Percentiles rank a stretch among this genome's conserved stretches.
These are phyloP conservation scores for Drosophila nigrodunni DNA, from an alignment of 1,140 invertebrate genomes.

Conservation along the genomic window DNA sequence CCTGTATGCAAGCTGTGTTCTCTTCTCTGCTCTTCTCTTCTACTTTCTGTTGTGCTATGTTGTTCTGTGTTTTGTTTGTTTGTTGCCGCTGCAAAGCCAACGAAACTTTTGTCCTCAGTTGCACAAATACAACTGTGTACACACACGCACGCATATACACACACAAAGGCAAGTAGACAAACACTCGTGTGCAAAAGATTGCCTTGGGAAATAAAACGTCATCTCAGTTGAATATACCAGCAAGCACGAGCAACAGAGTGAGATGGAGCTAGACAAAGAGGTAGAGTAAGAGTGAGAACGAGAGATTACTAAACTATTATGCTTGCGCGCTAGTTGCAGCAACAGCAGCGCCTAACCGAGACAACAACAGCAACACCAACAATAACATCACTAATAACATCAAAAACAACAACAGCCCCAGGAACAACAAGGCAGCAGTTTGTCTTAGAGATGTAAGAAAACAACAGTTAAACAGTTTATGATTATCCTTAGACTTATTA, in stretches of 20 bases:
- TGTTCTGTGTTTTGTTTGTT: slow-evolving; percentile 61
- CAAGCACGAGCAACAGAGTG: slow-evolving; percentile 41
- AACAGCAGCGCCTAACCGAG: slow-evolving; percentile 61
- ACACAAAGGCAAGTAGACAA: slow-evolving; percentile 58
- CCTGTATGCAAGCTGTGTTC: slow-evolving; percentile 8
- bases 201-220: slow-evolving; percentile 81
- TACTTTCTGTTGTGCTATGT: slow-evolving; percentile 18
- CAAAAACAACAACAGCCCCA: slow-evolving; percentile 61
- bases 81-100: slow-evolving; percentile 80
- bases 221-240: slow-evolving; percentile 29
- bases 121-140: slow-evolving; percentile 71
- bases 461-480: too few species aligned
- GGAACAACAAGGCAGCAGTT: slow-evolving; percentile 9
- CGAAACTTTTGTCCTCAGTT: slow-evolving; percentile 80
- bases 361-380: slow-evolving; percentile 52
- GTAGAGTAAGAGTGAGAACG: not conserved
- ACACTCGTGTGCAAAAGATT: slow-evolving; percentile 77
- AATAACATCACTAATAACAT: slow-evolving; percentile 74
- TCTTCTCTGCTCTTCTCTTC: slow-evolving; percentile 14
- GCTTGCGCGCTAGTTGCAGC: slow-evolving; percentile 51
- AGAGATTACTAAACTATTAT: slow-evolving; percentile 83
- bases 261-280: too few species aligned
- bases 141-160: slow-evolving; percentile 38
- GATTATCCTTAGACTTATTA: too few species aligned
- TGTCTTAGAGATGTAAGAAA: too few species aligned